These are phyloP conservation scores for Serinus canaria DNA, from an alignment of 2,113 vertebrate species.

Conservation along the genomic window DNA sequence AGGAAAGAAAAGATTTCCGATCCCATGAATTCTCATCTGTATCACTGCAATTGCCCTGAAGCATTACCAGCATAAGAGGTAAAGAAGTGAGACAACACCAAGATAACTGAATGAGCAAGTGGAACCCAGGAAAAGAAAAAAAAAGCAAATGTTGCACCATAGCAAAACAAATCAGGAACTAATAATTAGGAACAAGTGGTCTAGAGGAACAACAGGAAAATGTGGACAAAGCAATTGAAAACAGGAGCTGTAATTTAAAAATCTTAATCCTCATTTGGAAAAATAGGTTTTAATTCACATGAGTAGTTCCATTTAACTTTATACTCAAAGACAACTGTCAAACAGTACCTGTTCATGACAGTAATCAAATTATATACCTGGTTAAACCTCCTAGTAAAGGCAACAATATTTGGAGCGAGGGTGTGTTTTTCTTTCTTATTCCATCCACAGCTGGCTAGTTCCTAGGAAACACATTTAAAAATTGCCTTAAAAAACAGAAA, in stretches of 20 bases:
- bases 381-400: slow-evolving; percentile 95
- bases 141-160: not conserved
- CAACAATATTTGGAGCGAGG: slow-evolving; percentile 89
- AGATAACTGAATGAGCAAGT: not conserved
- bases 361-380: slow-evolving; percentile 75
- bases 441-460: slow-evolving; percentile 93
- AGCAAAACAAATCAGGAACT: not conserved
- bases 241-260: not conserved
- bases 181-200: not conserved
- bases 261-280: not conserved
- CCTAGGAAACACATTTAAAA: slow-evolving; percentile 76
- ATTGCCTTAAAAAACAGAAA: not conserved
- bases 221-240: not conserved
- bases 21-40: not conserved
- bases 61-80: not conserved
- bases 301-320: not conserved
- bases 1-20: not conserved
- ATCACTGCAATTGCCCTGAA: not conserved
- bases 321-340: not conserved
- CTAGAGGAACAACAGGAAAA: not conserved
- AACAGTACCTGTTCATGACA: not conserved
- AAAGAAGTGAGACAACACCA: not conserved
- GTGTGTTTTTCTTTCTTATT: slow-evolving; percentile 94
- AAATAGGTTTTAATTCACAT: not conserved
- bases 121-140: not conserved